Evolutionary conservation across 1,140 invertebrate species (phyloP), one percentile per base, ranked within the genome.

Genomic region (Rhyacophila brunnea): DNA sequence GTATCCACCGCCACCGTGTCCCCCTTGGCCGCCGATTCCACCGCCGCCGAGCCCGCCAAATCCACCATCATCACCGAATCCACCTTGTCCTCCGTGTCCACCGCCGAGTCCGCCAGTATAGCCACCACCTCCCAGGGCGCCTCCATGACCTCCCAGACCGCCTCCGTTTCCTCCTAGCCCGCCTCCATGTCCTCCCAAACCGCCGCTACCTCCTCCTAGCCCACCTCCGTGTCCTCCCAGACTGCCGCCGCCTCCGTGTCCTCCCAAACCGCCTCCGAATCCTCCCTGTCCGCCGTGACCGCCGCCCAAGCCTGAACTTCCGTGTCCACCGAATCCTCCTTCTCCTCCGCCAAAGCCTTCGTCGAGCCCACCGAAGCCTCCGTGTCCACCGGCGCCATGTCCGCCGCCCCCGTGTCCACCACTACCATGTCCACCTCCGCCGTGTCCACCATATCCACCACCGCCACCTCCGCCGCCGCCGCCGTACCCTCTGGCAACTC

Each of bases 401-500:
- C 65, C 66, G 9, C 68, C 69, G 7, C 72, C 70, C 7, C 71
- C 72, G 36, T 71, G 68, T 35, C 62, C 60, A 5, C 69, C 69
- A 7, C 70, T 67, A 6, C 71, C 73, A 20, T 72, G 68, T 28
- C 62, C 62, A 6, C 68, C 70, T 54, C 79, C 71, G 51, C 74
- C 73, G 28, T 73, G 70, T 35, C 64, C 62, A 7, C 70, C 68
- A 23, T 54, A 58, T 9, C 73, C 67, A 5, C 71, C 70, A 50
- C 77, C 75, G 3, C 79, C 71, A 52, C 80, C 52, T 1, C 23
- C 74, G 13, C 73, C 73, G 19, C 74, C 70, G 34, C 63, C 60
- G 6, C 69, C 68, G 34, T 58, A 57, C 7, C 73, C 68, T 6
- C 72, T 70, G 51, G 77, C 75, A 10, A 79, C 71, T 54, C 80